Evolutionary conservation across 2,888 invertebrate species (phyloP).

Genomic region (Agonopterix subpropinquella): DNA sequence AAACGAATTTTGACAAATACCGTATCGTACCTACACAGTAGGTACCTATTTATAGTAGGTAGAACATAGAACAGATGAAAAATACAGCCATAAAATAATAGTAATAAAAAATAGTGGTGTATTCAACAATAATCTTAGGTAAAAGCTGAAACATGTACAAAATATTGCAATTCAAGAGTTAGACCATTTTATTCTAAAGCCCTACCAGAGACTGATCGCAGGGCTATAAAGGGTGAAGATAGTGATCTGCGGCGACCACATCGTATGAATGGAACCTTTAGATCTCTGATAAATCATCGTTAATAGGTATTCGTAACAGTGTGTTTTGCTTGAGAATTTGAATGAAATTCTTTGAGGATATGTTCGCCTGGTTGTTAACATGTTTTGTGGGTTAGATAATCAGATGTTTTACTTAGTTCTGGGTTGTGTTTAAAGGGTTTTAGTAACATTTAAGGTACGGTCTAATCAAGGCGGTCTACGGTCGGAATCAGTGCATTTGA

Average conservation of each 20-base stretch:
- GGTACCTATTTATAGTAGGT: too few relatives aligned
- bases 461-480: too few relatives aligned
- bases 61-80: too few relatives aligned
- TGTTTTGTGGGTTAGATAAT: not conserved
- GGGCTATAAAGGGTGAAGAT: constrained; percentile 25
- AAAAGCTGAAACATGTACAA: not conserved
- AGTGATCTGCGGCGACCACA: constrained; percentile 29
- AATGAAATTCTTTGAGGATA: not conserved
- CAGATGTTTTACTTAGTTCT: not conserved
- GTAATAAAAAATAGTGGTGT: too few relatives aligned
- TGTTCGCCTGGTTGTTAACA: constrained; percentile 2
- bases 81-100: too few relatives aligned
- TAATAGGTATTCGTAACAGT: constrained; percentile 22
- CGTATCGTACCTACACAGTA: too few relatives aligned
- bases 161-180: not conserved
- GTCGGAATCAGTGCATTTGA: too few relatives aligned
- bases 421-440: too few relatives aligned
- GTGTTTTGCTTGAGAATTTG: constrained; percentile 6
- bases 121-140: too few relatives aligned
- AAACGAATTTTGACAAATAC: too few relatives aligned
- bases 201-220: constrained; percentile 26
- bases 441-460: too few relatives aligned
- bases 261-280: constrained; percentile 31
- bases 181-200: not conserved
- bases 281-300: constrained; percentile 34